These are phyloP conservation scores for Egretta garzetta DNA, from an alignment of 2,113 vertebrate genomes.

Conservation along the genomic window DNA sequence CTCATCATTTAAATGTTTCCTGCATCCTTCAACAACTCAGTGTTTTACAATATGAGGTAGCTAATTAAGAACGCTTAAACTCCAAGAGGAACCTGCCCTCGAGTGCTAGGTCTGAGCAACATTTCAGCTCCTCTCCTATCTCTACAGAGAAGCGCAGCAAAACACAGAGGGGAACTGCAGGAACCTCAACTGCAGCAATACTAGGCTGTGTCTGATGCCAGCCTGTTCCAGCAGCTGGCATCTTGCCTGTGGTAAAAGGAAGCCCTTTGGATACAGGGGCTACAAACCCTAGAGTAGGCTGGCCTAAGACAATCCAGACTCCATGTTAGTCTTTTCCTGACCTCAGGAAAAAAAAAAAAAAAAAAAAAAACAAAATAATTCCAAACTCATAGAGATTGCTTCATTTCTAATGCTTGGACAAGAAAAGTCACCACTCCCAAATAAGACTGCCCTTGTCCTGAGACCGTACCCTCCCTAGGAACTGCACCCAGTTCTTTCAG, in stretches of 20 bases:
- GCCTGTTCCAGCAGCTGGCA: neutral
- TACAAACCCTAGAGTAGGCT: neutral
- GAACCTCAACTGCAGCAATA: neutral
- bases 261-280: accelerated
- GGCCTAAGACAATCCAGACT: neutral
- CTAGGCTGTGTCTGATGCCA: neutral
- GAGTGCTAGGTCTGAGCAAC: neutral
- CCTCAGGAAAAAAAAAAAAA: neutral
- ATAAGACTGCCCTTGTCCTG: neutral
- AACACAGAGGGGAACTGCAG: neutral
- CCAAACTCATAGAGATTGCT: neutral
- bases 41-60: neutral
- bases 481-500: neutral
- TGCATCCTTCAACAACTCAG: neutral
- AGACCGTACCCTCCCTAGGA: neutral
- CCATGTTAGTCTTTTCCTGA: neutral
- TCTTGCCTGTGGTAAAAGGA: neutral
- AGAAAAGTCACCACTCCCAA: neutral
- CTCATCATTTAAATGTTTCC: neutral
- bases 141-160: neutral
- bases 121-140: neutral
- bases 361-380: neutral
- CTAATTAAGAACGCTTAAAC: neutral
- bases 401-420: neutral
- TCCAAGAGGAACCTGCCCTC: neutral